Base-by-base conservation (phyloP, 2,888 invertebrate species). In the Thymelicus lineola region DNA sequence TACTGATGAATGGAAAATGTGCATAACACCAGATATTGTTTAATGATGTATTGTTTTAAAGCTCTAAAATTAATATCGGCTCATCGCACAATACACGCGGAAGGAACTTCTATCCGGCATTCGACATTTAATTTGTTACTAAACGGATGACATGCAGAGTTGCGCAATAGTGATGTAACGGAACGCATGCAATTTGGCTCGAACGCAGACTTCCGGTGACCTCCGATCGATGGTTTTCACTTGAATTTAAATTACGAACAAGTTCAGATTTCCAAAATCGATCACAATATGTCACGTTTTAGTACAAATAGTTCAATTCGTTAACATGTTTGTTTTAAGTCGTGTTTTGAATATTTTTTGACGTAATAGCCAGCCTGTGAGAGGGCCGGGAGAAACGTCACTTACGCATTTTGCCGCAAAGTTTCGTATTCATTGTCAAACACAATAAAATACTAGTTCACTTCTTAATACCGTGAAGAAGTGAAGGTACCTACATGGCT, bases 161-260 rank as follows among this genome's bases (percentile, higher is more conserved):
- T 63, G 50, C 42, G 64, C 59, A 63, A 70, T 7, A 0, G 42
- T 69, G 64, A 70, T 64, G 64, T 46, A 70, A 70, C 46, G 15
- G 59, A 57, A 68, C 55, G 62, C 62, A 46, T 50, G 55, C 45
- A 36, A 61, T 70, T 70, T 59, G 69, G 69, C 59, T 59, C 69
- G 59, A 63, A 57, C 15, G 69, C 63, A 9, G 53, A 53, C 63
- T 70, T 70, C 69, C 69, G 69, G 38, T 38, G 69, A 59, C 42
- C 42, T 46, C 64, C 36, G 50, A 45, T 60, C 48, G 64, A 57
- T 42, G 38, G 69, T 50, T 70, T 70, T 70, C 69, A 70, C 69
- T 64, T n/a, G 63, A 58, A 63, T 69, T 63, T 63, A 58, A 69
- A 69, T 63, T 63, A 14, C n/a, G 63, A 69, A 63, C 58, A 58